A percentile compares a stretch with the other conserved stretches of the same genome.
Conservation (phyloP, 2,113 vertebrate species). For the Brachionichthys hirsutus region DNA sequence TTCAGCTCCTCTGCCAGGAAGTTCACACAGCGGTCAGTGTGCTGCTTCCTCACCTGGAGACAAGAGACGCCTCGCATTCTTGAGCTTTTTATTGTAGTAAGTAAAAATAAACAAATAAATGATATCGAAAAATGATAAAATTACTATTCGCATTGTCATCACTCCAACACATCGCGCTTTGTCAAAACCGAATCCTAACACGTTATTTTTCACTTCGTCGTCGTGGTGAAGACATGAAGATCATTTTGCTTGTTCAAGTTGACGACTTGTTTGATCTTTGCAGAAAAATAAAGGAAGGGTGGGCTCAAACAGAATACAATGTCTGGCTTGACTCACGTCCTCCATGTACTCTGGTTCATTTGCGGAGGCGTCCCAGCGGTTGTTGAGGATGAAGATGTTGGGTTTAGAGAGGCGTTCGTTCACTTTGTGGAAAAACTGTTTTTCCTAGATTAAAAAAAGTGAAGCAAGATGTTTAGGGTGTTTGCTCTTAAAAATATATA, state of each 20-base stretch:
- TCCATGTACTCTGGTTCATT: constrained; percentile 98
- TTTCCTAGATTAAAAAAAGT: constrained; percentile 81
- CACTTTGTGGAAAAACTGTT: constrained; percentile 99
- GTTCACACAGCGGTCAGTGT: constrained; percentile 93
- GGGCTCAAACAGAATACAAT: background rate
- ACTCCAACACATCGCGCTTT: too few species aligned
- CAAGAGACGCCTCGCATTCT: background rate
- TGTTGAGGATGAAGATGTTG: constrained; percentile 98
- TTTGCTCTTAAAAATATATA: too few species aligned
- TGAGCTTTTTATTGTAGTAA: background rate
- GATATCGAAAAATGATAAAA: too few species aligned
- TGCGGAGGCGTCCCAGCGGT: constrained; percentile 97
- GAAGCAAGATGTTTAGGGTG: background rate
- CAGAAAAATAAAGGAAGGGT: too few species aligned
- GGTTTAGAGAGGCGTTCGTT: constrained; percentile 95
- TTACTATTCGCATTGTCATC: too few species aligned
- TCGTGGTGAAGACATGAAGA: too few species aligned
- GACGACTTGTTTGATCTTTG: too few species aligned
- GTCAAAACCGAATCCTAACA: too few species aligned
- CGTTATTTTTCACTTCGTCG: too few species aligned
- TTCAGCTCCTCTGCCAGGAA: constrained; percentile 95
- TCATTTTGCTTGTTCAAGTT: too few species aligned
- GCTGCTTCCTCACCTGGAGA: constrained; percentile 90
- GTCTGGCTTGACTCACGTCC: constrained; percentile 82
- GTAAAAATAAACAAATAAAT: too few species aligned